Conservation (phyloP, 1,140 invertebrate genomes). For the Trichoplusia ni region DNA sequence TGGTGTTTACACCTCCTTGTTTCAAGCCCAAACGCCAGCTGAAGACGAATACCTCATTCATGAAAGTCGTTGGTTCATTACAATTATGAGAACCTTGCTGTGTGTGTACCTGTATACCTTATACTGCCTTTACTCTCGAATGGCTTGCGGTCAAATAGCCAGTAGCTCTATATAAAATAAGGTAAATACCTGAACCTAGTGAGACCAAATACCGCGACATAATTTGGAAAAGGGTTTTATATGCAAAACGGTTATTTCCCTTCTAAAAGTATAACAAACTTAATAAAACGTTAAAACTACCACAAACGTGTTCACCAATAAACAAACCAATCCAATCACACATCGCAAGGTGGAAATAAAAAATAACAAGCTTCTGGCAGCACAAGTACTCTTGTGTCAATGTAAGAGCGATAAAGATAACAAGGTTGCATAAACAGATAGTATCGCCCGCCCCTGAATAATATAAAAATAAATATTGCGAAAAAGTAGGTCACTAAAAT, state of each 20-base stretch:
- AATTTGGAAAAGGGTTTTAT: too few species aligned
- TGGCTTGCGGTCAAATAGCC: too few species aligned
- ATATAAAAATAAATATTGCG: constrained; percentile 28
- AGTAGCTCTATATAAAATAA: too few species aligned
- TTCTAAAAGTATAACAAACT: background rate
- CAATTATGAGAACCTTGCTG: too few species aligned
- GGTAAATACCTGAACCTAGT: too few species aligned
- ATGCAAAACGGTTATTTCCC: background rate
- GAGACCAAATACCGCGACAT: too few species aligned
- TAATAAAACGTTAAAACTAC: background rate
- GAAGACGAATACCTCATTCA: too few species aligned
- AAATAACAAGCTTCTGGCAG: constrained; percentile 28
- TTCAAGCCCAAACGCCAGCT: too few species aligned
- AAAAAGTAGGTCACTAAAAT: constrained; percentile 30
- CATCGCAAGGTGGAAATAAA: constrained; percentile 4
- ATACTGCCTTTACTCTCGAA: too few species aligned
- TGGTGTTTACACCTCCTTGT: too few species aligned
- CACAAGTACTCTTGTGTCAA: constrained; percentile 26
- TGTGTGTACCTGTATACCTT: too few species aligned
- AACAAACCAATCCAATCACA: background rate
- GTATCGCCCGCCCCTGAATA: constrained; percentile 23
- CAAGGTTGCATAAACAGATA: constrained; percentile 28
- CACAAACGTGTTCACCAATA: background rate
- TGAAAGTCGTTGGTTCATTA: too few species aligned
- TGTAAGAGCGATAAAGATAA: constrained; percentile 30